Percentiles rank a stretch among this genome's conserved stretches.
These are phyloP conservation scores for Prinia subflava DNA, from an alignment of 2,113 vertebrate species.

Conservation along the genomic window DNA sequence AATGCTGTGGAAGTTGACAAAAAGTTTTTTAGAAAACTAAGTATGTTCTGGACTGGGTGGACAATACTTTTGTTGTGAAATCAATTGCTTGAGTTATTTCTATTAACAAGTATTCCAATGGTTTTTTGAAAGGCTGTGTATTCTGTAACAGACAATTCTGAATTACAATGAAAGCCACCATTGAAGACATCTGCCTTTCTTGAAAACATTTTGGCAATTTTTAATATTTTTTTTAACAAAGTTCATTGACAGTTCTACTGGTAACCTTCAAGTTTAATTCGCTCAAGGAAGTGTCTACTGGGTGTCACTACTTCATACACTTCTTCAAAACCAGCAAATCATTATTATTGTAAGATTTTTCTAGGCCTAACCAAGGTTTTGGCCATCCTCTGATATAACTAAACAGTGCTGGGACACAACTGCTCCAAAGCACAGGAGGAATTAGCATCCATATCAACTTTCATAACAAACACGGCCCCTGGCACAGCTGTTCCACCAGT, in stretches of 20 bases:
- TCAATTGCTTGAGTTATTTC: neutral
- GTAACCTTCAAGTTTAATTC: neutral
- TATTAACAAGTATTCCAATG: neutral
- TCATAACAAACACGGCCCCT: neutral
- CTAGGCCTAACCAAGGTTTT: accelerated
- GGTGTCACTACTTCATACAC: neutral
- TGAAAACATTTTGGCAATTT: neutral
- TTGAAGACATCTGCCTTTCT: neutral
- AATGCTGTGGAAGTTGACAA: neutral
- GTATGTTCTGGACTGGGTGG: neutral
- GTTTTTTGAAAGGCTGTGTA: neutral
- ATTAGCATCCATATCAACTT: neutral
- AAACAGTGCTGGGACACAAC: accelerated
- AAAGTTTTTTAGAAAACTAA: neutral
- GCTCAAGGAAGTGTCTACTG: neutral
- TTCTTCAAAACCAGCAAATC: neutral
- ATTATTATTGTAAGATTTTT: neutral
- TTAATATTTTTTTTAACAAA: neutral
- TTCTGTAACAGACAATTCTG: neutral
- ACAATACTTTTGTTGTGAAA: neutral
- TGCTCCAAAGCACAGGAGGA: neutral
- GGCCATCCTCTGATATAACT: neutral
- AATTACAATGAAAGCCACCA: neutral
- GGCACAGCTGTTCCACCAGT: neutral
- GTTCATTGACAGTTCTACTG: neutral